Percentiles rank a stretch among this genome's conserved stretches.
phyloP scores from a whole-genome alignment of 23 tunicate genomes.

The Halocynthia aurantium region DNA sequence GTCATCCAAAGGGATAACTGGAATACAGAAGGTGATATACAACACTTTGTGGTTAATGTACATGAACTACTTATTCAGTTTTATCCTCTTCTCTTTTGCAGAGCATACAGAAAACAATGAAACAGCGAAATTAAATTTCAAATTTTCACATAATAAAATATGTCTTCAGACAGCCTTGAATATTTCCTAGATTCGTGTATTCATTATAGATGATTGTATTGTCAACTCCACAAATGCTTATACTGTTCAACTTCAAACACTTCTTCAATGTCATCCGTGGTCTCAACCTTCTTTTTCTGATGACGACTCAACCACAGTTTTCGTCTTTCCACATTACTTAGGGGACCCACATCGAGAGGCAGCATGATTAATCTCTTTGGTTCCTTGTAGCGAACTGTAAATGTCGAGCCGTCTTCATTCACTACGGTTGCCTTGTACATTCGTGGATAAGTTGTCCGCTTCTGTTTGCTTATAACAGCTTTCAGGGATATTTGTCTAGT shows the following conservation, averaged over 20 bases:
- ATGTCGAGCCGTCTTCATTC: conserved; percentile 59
- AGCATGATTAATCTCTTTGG: conserved; percentile 62
- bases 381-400: conserved; percentile 30
- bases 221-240: conserved; percentile 35
- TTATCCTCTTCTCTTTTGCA: no score
- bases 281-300: conserved; percentile 13
- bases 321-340: conserved; percentile 45
- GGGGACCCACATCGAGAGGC: conserved; percentile 48
- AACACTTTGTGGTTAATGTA: no score
- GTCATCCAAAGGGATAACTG: no score
- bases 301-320: conserved; percentile 56
- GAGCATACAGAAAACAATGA: no score
- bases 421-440: conserved; percentile 62
- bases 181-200: not conserved
- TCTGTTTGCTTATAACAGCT: conserved; percentile 22
- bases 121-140: no score
- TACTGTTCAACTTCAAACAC: conserved; percentile 53
- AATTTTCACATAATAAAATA: no score
- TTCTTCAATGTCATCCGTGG: conserved; percentile 24
- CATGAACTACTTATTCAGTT: no score
- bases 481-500: no score
- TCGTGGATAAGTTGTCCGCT: conserved; percentile 61
- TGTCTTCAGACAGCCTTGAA: no score
- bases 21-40: no score
- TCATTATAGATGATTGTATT: not conserved